A percentile compares a stretch with the other conserved stretches of the same genome.
Evolutionary conservation across 2,113 vertebrate species (phyloP).

Genomic region (Oncorhynchus masou): DNA sequence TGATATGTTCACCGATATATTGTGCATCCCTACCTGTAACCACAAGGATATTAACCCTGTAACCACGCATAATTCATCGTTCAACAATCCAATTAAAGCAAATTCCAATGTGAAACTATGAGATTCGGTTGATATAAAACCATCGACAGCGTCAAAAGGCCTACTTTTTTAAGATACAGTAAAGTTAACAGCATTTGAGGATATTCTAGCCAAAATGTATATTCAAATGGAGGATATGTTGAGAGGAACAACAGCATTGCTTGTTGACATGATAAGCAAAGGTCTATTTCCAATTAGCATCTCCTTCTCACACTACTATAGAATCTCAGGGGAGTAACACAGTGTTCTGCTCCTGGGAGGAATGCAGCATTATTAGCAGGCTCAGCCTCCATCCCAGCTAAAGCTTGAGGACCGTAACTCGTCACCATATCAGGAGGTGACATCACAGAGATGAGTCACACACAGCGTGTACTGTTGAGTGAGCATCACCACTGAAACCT

Average conservation of each 20-base stretch:
- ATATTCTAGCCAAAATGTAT: background rate
- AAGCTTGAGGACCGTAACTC: conserved; percentile 10
- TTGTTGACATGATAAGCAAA: background rate
- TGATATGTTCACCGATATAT: too few species aligned
- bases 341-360: background rate
- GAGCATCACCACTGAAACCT: conserved; percentile 33
- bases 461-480: conserved; percentile 46
- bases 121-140: too few species aligned
- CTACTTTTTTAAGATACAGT: background rate
- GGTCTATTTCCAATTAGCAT: conserved; percentile 3
- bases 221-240: background rate
- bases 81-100: too few species aligned
- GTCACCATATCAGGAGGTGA: conserved; percentile 60
- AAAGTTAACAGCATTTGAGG: background rate
- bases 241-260: background rate
- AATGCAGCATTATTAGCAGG: background rate
- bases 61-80: too few species aligned
- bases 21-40: too few species aligned
- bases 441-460: conserved; percentile 69
- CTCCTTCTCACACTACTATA: background rate
- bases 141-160: too few species aligned
- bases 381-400: background rate
- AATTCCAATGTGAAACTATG: too few species aligned
- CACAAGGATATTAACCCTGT: too few species aligned
- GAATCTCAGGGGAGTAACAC: background rate